phyloP scores from a whole-genome alignment of 2,888 invertebrate genomes.

The Allygus modestus region DNA sequence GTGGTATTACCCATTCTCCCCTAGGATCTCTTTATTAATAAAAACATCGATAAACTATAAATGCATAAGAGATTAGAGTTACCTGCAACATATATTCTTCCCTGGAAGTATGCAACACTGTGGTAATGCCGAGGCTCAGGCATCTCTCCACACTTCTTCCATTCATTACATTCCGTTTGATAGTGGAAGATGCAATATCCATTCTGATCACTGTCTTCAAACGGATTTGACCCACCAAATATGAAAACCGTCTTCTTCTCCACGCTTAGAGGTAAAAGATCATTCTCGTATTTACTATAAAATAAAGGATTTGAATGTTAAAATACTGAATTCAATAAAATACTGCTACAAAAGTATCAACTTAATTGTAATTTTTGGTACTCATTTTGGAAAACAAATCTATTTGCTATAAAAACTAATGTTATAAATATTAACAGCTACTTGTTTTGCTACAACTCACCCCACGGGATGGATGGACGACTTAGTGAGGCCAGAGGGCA shows the following conservation, averaged over 20 bases:
- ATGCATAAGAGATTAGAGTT: no score
- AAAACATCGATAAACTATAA: no score
- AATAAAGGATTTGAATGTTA: background rate
- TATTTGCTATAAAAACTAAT: no score
- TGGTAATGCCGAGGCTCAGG: constrained; percentile 85
- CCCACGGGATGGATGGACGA: background rate
- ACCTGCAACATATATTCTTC: constrained; percentile 83
- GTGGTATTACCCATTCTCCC: no score
- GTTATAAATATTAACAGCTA: no score
- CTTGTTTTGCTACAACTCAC: constrained; percentile 33
- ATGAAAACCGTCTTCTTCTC: background rate
- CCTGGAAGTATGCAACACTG: constrained; percentile 80
- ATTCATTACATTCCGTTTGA: constrained; percentile 75
- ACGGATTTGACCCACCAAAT: constrained; percentile 27
- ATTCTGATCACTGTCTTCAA: background rate
- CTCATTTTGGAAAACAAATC: no score
- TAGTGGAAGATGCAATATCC: background rate
- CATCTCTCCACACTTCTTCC: constrained; percentile 83
- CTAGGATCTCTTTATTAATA: no score
- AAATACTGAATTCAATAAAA: no score
- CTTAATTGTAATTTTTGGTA: no score
- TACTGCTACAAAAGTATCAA: no score
- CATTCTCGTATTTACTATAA: background rate
- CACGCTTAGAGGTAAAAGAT: background rate
- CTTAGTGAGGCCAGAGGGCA: background rate